Evolutionary conservation across 1,140 invertebrate genomes (phyloP), one percentile per base, ranked within the genome.

Genomic region (Saccostrea cuccullata): DNA sequence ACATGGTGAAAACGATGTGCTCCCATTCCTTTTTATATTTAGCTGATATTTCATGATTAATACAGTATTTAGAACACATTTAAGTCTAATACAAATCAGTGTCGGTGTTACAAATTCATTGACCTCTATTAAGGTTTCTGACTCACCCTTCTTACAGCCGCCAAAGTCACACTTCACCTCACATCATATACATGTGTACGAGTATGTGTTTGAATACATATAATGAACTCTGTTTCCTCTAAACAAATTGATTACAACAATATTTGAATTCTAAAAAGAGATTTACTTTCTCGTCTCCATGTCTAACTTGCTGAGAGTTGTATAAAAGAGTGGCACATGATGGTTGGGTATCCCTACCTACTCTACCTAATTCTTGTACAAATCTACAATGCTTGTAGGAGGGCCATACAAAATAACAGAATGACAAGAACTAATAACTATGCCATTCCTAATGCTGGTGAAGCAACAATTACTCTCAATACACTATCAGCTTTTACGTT

Each of bases 361-460:
- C 55, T 64, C 86, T 56, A 58, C 86, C 86, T 23, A 83, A 30
- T 23, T 87, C 86, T 60, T 87, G 86, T 12, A 87, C 58, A 23
- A 87, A 47, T 87, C 86, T 20, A 87, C n/a, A 30, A 82, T 83
- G n/a, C 20, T 82, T 56, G 15, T 64, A 73, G 86, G 82, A 15
- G 86, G 55, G 36, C 82, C 86, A 83, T 60, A 87, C 55, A 87
- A 17, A 60, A 83, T 60, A 83, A 60, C 73, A 17, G 30, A 83
- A 30, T 55, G 26, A 64, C 56, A 84, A 67, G 55, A 55, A 13
- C 12, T n/a, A 23, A 87, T 67, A 55, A 84, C 82, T 58, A 88
- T 85, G 17, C 87, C 87, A 88, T 85, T 23, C 87, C 83, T 73
- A 88, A 85, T 30, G 87, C 87, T 40, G 36, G 36, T 73, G 87